Base-by-base conservation (phyloP, 1,140 invertebrate species). In the Drosophila sulfurigaster region DNA sequence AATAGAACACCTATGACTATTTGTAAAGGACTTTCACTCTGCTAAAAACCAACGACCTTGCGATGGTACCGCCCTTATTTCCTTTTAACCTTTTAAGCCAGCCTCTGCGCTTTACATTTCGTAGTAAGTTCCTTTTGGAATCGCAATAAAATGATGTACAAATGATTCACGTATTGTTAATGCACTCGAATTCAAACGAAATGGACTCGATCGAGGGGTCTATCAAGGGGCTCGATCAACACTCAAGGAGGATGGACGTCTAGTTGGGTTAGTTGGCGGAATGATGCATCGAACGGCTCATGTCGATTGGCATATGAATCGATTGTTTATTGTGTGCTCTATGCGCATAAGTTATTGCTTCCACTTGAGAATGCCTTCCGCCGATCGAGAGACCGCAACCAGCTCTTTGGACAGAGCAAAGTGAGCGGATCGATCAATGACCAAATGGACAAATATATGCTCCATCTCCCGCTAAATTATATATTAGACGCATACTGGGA, bases 401-500 rank as follows among this genome's bases (percentile, higher is more conserved):
- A 20, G 46, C 43, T 51, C 51, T 52, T 66, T 69, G 56, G 71
- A 75, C 72, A 75, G 72, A 75, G 72, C 66, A 75, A 75, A 75
- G 72, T 75, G 67, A 71, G 38, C 52, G 54, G 43, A 75, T 75
- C 73, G 73, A 75, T 75, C 73, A 75, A 64, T 75, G 59, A 64
- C 67, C 59, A 64, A 75, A 60, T 56, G 48, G 57, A 74, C 64
- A 68, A 74, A 60, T 68, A 68, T 45, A 59, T 74, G 64, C 57
- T 62, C 64, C 46, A 74, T 68, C 65, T 52, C 4, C 25, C 52
- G 3, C 6, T 3, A 20, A 32, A 7, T 8, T 66, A 10, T 65
- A 11, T 11, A 15, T 3, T 20, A 5, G 20, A 4, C 15, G 46
- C 20, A 25, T 25, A 25, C 20, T 3, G 28, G 6, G 16, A 7